Percentiles rank a stretch among this genome's conserved stretches.
These are phyloP conservation scores for Heliothis virescens DNA, from an alignment of 1,140 invertebrate species.

Conservation along the genomic window DNA sequence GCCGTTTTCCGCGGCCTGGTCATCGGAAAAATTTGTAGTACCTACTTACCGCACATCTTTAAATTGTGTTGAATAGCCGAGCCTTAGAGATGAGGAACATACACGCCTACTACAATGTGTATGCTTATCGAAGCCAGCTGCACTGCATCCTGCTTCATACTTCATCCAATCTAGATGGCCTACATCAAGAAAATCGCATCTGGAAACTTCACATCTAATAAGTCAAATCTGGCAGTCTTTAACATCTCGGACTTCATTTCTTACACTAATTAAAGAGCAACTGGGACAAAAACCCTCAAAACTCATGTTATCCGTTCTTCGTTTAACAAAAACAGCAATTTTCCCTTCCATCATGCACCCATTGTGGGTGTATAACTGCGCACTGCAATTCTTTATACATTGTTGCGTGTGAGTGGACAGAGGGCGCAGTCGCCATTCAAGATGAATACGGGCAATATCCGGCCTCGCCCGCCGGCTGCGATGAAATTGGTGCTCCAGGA, in stretches of 20 bases:
- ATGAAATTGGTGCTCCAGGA: not conserved
- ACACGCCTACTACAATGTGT: no score
- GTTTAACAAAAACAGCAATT: constrained; percentile 1
- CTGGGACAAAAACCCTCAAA: not conserved
- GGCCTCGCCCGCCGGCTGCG: constrained; percentile 39
- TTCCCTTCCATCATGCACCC: not conserved
- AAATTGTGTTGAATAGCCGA: no score
- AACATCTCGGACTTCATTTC: not conserved
- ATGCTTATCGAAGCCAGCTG: not conserved
- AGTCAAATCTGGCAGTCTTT: not conserved
- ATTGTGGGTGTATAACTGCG: constrained; percentile 10
- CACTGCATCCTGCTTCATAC: not conserved
- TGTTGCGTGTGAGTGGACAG: constrained; percentile 16
- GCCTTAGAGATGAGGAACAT: no score
- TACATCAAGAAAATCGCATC: not conserved
- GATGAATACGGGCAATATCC: constrained; percentile 54
- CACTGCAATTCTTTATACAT: constrained; percentile 25
- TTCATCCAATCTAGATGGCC: not conserved
- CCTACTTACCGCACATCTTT: no score
- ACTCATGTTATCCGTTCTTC: not conserved
- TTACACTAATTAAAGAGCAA: not conserved
- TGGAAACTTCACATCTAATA: not conserved
- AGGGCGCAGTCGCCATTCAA: constrained; percentile 44
- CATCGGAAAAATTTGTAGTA: no score
- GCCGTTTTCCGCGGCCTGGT: no score